A percentile compares a stretch with the other conserved stretches of the same genome.
phyloP scores from a whole-genome alignment of 1,140 invertebrate species.

The Bradysia coprophila region DNA sequence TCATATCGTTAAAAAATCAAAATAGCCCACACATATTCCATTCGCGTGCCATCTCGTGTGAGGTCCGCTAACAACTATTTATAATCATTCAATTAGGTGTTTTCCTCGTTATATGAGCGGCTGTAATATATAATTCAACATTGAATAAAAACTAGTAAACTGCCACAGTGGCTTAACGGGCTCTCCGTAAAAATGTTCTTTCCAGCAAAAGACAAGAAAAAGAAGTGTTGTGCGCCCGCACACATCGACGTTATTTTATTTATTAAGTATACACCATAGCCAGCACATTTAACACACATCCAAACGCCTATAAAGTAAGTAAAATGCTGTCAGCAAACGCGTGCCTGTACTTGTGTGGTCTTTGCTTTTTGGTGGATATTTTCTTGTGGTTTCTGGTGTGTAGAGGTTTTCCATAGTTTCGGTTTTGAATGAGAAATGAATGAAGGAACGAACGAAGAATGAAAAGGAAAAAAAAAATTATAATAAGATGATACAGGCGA shows the following conservation, averaged over 20 bases:
- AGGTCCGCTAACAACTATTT: constrained; percentile 3
- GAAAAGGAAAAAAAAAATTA: too few species aligned
- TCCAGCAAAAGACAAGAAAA: neutral
- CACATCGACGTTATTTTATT: neutral
- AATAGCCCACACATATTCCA: neutral
- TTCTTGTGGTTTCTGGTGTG: neutral
- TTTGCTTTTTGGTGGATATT: constrained; percentile 1
- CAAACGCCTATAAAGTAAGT: constrained; percentile 23
- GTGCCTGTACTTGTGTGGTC: constrained; percentile 26
- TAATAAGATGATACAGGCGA: too few species aligned
- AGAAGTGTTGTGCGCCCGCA: neutral
- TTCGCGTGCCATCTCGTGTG: constrained; percentile 5
- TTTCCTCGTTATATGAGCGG: too few species aligned
- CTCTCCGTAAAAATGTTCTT: neutral
- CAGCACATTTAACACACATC: constrained; percentile 5
- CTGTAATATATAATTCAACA: too few species aligned
- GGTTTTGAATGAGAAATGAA: too few species aligned
- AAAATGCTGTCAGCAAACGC: constrained; percentile 26
- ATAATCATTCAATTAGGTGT: neutral
- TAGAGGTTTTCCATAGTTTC: too few species aligned
- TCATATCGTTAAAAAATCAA: neutral
- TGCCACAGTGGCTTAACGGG: neutral
- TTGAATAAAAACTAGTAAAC: too few species aligned
- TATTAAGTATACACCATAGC: neutral
- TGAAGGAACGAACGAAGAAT: too few species aligned